Conservation (phyloP, 2,888 invertebrate genomes). For the Graphium colonna region DNA sequence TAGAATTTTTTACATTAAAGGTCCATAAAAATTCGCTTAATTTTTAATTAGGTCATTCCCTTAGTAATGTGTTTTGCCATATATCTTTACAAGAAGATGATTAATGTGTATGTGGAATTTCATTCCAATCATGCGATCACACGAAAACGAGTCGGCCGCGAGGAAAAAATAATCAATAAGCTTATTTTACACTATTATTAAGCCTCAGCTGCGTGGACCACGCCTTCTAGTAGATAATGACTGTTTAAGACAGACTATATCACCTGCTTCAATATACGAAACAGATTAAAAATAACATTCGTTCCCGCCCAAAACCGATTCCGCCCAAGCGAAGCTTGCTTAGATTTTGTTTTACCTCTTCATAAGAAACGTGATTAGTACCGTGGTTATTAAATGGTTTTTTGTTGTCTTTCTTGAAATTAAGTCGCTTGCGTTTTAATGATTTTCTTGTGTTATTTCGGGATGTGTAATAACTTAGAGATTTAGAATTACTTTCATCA, state of each 20-base stretch:
- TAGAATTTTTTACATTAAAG: neutral
- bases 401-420: constrained; percentile 13
- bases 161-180: constrained; percentile 24
- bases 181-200: constrained; percentile 25
- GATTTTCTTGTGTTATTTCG: neutral
- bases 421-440: constrained; percentile 4
- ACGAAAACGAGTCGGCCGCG: constrained; percentile 3
- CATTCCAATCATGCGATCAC: constrained; percentile 17
- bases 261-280: constrained; percentile 23
- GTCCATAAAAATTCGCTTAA: neutral
- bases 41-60: neutral
- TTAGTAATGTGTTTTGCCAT: constrained; percentile 9
- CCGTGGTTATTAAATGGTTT: constrained; percentile 9
- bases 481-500: neutral
- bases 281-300: constrained; percentile 15
- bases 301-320: constrained; percentile 18
- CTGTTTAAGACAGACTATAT: constrained; percentile 22
- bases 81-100: constrained; percentile 21
- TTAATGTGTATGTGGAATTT: constrained; percentile 19
- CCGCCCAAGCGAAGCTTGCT: constrained; percentile 8
- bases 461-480: neutral
- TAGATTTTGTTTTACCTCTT: constrained; percentile 5
- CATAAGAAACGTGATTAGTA: constrained; percentile 16
- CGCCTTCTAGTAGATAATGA: constrained; percentile 28
- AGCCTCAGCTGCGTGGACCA: constrained; percentile 26